A percentile compares a stretch with the other conserved stretches of the same genome.
phyloP scores from a whole-genome alignment of 2,888 invertebrate species.

The Petrolisthes cinctipes region DNA sequence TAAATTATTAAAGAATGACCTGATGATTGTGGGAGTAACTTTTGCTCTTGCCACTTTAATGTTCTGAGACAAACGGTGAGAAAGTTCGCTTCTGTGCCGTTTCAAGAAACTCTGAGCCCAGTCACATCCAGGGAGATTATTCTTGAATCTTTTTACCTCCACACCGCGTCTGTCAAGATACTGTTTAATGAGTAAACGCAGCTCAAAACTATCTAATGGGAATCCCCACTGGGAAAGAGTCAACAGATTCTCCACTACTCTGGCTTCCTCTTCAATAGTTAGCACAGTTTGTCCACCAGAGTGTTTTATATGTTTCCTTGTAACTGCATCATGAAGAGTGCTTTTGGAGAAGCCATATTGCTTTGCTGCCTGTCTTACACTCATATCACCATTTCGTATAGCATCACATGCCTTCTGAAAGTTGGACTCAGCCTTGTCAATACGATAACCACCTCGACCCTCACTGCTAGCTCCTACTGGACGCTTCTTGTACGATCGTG shows the following conservation, averaged over 20 bases:
- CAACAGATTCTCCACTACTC: neutral
- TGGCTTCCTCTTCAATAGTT: neutral
- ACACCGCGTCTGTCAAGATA: neutral
- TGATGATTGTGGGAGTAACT: neutral
- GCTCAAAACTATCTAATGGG: neutral
- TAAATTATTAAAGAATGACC: neutral
- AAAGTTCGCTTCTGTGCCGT: neutral
- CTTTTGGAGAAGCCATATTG: neutral
- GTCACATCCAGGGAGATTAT: neutral
- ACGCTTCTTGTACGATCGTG: too few species aligned
- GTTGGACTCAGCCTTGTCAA: too few species aligned
- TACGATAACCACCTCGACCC: too few species aligned
- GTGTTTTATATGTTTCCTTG: neutral
- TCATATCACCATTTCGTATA: neutral
- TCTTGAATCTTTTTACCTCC: neutral
- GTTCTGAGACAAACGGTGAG: neutral
- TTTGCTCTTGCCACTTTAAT: neutral
- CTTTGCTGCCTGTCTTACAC: neutral
- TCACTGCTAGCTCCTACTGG: too few species aligned
- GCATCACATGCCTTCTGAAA: neutral
- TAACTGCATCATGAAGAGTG: neutral
- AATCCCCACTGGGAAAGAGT: neutral
- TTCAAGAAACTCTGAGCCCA: neutral
- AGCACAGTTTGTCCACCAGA: constrained; percentile 6
- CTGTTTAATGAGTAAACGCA: neutral